These are phyloP conservation scores for Drosophila pseudoobscura DNA, from an alignment of 1,140 invertebrate genomes.

Conservation along the genomic window DNA sequence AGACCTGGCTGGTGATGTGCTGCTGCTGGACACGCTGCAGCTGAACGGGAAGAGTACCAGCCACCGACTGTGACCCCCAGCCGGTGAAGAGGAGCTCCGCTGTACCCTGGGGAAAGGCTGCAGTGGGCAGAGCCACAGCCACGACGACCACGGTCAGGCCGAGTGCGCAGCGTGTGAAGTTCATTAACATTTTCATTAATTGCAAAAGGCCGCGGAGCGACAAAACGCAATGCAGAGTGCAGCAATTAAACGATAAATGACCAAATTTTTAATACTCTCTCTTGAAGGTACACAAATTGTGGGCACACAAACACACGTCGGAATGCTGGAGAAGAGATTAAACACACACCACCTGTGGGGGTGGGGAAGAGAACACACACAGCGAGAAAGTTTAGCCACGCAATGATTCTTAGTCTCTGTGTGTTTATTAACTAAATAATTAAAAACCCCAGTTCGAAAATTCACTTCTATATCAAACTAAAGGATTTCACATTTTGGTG, in stretches of 20 bases:
- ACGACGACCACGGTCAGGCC: constrained; percentile 29
- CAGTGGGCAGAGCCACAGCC: constrained; percentile 40
- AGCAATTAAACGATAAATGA: constrained; percentile 60
- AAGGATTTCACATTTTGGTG: too few species aligned
- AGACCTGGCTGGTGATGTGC: constrained; percentile 37
- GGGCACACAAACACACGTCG: neutral
- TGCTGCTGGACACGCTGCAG: constrained; percentile 72
- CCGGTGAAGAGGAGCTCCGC: constrained; percentile 84
- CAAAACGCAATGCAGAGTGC: constrained; percentile 59
- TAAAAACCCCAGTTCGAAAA: too few species aligned
- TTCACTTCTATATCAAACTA: too few species aligned
- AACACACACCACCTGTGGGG: too few species aligned
- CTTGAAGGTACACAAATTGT: neutral
- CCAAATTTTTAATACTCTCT: neutral
- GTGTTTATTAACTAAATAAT: too few species aligned
- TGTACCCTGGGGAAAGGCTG: constrained; percentile 19
- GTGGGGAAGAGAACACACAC: too few species aligned
- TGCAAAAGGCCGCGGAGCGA: constrained; percentile 66
- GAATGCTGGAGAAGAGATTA: too few species aligned
- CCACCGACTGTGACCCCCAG: constrained; percentile 83
- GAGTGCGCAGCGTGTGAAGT: constrained; percentile 79
- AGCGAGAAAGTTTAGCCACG: too few species aligned
- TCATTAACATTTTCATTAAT: constrained; percentile 83
- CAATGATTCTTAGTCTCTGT: too few species aligned
- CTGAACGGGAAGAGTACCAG: constrained; percentile 47